phyloP scores from a whole-genome alignment of 2,797 vertebrate species.

The Taeniopygia guttata region DNA sequence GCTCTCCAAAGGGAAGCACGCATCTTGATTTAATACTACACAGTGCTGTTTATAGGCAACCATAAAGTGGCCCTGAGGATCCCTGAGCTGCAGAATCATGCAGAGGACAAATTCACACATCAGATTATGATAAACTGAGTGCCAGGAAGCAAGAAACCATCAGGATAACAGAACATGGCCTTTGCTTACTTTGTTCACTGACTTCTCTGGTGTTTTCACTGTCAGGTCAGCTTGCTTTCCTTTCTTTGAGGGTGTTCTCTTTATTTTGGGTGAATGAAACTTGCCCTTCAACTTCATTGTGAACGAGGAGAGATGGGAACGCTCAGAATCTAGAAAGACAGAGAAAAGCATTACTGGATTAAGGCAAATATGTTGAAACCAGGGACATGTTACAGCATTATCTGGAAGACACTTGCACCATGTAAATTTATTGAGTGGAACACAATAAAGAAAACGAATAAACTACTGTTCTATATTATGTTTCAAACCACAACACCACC shows the following conservation, averaged over 20 bases:
- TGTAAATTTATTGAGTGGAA: not conserved
- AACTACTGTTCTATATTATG: not conserved
- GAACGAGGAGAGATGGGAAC: constrained; percentile 96
- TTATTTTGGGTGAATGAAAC: constrained; percentile 98
- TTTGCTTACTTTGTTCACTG: constrained; percentile 87
- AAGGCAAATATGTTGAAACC: not conserved
- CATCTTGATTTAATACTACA: not conserved
- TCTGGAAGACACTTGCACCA: not conserved
- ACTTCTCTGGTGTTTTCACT: constrained; percentile 88
- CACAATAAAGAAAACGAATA: not conserved
- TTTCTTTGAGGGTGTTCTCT: constrained; percentile 96
- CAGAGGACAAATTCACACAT: not conserved
- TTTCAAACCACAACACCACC: not conserved
- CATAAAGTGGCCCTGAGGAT: not conserved
- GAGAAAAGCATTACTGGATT: not conserved
- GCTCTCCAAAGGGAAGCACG: not conserved
- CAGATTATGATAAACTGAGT: not conserved
- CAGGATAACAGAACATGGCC: not conserved
- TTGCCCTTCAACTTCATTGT: constrained; percentile 99
- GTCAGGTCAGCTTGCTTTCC: constrained; percentile 89
- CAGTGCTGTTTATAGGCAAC: not conserved
- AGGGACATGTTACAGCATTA: not conserved
- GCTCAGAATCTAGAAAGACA: constrained; percentile 87
- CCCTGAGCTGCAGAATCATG: not conserved
- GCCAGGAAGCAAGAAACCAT: not conserved